Conservation (phyloP, 1,140 invertebrate species). For the Lineus longissimus region DNA sequence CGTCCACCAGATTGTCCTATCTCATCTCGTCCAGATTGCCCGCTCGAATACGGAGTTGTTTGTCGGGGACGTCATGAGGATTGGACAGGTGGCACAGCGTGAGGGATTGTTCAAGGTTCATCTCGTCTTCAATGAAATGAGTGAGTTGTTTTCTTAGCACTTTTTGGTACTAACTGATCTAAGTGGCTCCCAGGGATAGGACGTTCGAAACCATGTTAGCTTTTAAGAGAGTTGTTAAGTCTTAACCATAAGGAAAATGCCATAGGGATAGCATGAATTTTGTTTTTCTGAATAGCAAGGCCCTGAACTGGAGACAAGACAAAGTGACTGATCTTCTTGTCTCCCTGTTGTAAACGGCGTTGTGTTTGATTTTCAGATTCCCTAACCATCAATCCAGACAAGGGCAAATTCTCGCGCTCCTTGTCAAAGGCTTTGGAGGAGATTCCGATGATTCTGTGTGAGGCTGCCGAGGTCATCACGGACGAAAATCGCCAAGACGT, state of each 20-base stretch:
- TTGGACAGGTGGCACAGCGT: slow-evolving; percentile 21
- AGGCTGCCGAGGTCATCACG: background rate
- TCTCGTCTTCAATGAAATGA: slow-evolving; percentile 42
- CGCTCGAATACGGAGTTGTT: slow-evolving; percentile 39
- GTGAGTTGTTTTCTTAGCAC: slow-evolving; percentile 19
- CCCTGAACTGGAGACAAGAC: too few relatives aligned
- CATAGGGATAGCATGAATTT: too few relatives aligned
- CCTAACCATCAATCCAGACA: slow-evolving; percentile 37
- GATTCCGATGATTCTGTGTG: slow-evolving; percentile 38
- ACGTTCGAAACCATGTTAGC: too few relatives aligned
- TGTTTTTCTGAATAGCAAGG: too few relatives aligned
- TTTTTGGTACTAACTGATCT: background rate
- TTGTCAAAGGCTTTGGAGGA: slow-evolving; percentile 33
- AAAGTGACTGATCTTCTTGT: too few relatives aligned
- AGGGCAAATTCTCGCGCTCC: slow-evolving; percentile 34
- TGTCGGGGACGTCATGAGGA: slow-evolving; percentile 32
- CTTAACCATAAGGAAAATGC: too few relatives aligned
- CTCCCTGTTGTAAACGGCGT: too few relatives aligned
- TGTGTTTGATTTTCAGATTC: slow-evolving; percentile 33
- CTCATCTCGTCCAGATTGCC: slow-evolving; percentile 44
- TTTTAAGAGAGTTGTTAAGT: too few relatives aligned
- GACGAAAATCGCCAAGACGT: too few relatives aligned
- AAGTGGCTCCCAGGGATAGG: too few relatives aligned
- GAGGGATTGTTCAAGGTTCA: slow-evolving; percentile 43
- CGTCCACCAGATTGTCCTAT: slow-evolving; percentile 47